Evolutionary conservation across 1,140 invertebrate species (phyloP).

Genomic region (Cherax destructor): DNA sequence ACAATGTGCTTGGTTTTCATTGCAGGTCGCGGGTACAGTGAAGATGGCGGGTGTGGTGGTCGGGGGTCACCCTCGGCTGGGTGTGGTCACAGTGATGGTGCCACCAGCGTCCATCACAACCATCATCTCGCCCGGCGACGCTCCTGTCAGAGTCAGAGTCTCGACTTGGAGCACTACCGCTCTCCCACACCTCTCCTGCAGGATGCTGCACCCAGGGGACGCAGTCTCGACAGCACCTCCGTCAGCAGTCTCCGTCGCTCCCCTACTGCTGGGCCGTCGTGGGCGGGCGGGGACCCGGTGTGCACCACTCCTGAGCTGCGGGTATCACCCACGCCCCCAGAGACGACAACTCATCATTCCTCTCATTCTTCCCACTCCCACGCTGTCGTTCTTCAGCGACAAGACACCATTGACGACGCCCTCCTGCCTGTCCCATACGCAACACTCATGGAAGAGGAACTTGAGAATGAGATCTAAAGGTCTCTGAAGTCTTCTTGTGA

Average conservation of each 20-base stretch:
- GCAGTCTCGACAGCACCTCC: slow-evolving; percentile 50
- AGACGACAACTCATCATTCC: background rate
- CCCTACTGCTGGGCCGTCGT: slow-evolving; percentile 54
- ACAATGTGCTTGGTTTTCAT: background rate
- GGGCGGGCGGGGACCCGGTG: slow-evolving; percentile 32
- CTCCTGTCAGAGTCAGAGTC: slow-evolving; percentile 57
- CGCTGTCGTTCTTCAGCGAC: slow-evolving; percentile 46
- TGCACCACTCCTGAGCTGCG: slow-evolving; percentile 53
- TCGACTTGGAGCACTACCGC: slow-evolving; percentile 52
- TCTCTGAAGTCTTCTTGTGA: too few relatives aligned
- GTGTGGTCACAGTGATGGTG: background rate
- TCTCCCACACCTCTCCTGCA: slow-evolving; percentile 32
- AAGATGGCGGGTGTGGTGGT: background rate
- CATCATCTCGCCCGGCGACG: slow-evolving; percentile 32
- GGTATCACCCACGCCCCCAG: slow-evolving; percentile 52
- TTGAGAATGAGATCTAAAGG: slow-evolving; percentile 46
- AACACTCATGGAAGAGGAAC: slow-evolving; percentile 56
- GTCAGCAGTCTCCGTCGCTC: slow-evolving; percentile 54
- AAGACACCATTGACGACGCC: slow-evolving; percentile 50
- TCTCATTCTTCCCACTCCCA: slow-evolving; percentile 15
- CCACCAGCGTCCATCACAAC: slow-evolving; percentile 11
- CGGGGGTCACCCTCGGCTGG: background rate
- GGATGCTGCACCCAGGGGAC: slow-evolving; percentile 34
- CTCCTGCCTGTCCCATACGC: slow-evolving; percentile 59
- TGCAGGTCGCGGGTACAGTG: slow-evolving; percentile 36